Evolutionary conservation across 2,113 vertebrate genomes (phyloP), one percentile per base, ranked within the genome.

Genomic region (Rafetus swinhoei): DNA sequence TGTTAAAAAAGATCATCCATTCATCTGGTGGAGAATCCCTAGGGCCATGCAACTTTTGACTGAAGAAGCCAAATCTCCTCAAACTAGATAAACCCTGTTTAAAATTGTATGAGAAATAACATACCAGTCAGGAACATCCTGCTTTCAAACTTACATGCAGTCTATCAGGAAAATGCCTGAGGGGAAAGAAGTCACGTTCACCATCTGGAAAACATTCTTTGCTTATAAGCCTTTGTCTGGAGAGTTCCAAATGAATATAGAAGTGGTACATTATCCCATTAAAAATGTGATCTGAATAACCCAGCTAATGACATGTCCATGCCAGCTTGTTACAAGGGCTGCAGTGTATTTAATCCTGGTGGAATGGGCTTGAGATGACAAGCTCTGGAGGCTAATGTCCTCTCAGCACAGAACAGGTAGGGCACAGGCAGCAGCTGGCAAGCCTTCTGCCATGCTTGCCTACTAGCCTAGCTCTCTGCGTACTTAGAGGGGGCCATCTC

Each of bases 1-100:
- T 93, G 90, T 88, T 94, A 85, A 93, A 89, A 45, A 92, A 90
- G 94, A 94, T 95, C 87, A 65, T 94, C 84, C 29, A 4, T 57
- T 84, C 50, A 0, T 85, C 59, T 55, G 82, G 3, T 69, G 74
- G 80, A 85, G 87, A 79, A 82, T 90, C 88, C 87, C 91, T 85
- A 2, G 13, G 82, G 95, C 96, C 94, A 59, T 82, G 76, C 74
- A 92, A 80, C 54, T 80, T 92, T 62, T 7, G 81, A 74, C 76
- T 93, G 95, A 93, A 94, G 79, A 81, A 91, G 80, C 19, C 81
- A 82, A 84, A 79, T 89, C 88, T 92, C 81, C 62, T 89, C 35
- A 16, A 85, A 85, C 80, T 29, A 27, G 59, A 81, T 65, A 80
- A 88, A 93, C 21, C n/a, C 84, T 50, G n/a, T 86, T 88, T 9